Evolutionary conservation across 2,888 invertebrate species (phyloP).

Genomic region (Noctua pronuba): DNA sequence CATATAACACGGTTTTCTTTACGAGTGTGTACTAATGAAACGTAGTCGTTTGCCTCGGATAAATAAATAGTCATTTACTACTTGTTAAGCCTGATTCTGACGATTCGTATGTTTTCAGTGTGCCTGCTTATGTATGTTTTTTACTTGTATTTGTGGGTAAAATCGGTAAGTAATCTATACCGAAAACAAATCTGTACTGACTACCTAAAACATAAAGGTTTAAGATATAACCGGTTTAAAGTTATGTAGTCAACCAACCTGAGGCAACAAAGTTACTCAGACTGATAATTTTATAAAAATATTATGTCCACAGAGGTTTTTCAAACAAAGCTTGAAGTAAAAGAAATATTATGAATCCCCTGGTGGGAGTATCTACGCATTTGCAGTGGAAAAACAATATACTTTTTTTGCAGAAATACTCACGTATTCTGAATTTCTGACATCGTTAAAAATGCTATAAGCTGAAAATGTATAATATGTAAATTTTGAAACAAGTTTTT

Average conservation of each 20-base stretch:
- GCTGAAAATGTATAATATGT: constrained; percentile 9
- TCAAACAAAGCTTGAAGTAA: constrained; percentile 17
- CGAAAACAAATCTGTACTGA: background rate
- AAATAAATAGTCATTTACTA: constrained; percentile 30
- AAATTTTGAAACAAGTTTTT: background rate
- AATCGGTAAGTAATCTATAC: background rate
- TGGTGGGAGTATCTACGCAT: constrained; percentile 8
- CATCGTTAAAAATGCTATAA: constrained; percentile 13
- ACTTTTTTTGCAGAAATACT: background rate
- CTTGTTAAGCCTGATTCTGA: constrained; percentile 18
- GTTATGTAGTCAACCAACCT: constrained; percentile 1
- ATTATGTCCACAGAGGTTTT: background rate
- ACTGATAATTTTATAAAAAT: constrained; percentile 24
- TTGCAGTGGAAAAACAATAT: constrained; percentile 14
- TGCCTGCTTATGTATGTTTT: background rate
- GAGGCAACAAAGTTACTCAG: constrained; percentile 20
- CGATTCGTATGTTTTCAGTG: background rate
- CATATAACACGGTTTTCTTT: constrained; percentile 36
- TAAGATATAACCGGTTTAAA: background rate
- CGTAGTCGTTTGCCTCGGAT: constrained; percentile 4
- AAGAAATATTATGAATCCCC: constrained; percentile 20
- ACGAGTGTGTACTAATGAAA: constrained; percentile 31
- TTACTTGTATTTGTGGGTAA: background rate
- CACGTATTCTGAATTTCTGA: constrained; percentile 4
- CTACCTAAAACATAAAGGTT: constrained; percentile 1